Evolutionary conservation across 1,140 invertebrate species (phyloP).

Genomic region (Brachionus paranguensis): DNA sequence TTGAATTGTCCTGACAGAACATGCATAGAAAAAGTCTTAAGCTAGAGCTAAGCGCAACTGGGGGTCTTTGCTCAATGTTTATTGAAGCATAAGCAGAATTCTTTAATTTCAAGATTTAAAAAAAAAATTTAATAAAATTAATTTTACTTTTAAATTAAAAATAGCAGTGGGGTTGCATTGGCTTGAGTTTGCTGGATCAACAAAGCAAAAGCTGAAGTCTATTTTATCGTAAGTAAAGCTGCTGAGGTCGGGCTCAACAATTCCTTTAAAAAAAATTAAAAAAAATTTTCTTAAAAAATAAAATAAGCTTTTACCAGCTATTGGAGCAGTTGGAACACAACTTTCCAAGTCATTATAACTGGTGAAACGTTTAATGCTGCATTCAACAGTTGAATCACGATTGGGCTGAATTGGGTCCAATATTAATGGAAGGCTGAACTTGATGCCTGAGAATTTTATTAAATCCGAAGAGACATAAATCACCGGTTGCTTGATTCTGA

Average conservation of each 20-base stretch:
- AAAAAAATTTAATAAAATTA: background rate
- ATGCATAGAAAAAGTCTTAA: background rate
- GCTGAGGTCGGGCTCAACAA: background rate
- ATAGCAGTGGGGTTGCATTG: background rate
- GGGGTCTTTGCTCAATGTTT: background rate
- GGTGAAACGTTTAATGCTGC: background rate
- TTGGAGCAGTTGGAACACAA: background rate
- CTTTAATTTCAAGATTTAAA: background rate
- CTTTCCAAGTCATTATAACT: background rate
- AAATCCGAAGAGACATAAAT: background rate
- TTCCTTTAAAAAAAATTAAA: background rate
- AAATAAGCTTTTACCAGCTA: background rate
- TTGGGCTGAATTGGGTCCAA: background rate
- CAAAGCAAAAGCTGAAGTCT: background rate
- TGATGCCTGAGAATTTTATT: background rate
- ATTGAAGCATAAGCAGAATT: background rate
- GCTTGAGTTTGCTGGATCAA: background rate
- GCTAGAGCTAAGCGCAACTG: background rate
- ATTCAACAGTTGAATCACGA: background rate
- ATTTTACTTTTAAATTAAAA: slow-evolving; percentile 4
- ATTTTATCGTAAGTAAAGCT: background rate
- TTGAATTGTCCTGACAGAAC: slow-evolving; percentile 16
- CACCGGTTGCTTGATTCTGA: background rate
- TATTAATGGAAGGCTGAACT: background rate
- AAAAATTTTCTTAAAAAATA: background rate